A percentile compares a stretch with the other conserved stretches of the same genome.
These are phyloP conservation scores for Pollimyrus isidori DNA, from an alignment of 2,113 vertebrate genomes.

Conservation along the genomic window DNA sequence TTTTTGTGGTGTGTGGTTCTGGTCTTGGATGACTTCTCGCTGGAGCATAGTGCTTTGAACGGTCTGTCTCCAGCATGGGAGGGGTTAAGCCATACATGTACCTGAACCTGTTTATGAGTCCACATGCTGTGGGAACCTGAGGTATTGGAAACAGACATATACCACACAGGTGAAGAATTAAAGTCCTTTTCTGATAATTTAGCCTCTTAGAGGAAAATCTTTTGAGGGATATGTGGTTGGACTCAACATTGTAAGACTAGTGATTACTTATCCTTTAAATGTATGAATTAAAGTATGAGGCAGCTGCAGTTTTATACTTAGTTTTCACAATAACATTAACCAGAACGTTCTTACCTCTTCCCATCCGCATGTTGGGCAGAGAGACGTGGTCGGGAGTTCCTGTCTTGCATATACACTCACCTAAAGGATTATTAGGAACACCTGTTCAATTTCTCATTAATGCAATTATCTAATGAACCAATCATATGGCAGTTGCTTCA, in stretches of 20 bases:
- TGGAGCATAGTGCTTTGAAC: not conserved
- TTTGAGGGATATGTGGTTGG: not conserved
- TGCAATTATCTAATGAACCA: too few species aligned
- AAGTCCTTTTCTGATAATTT: not conserved
- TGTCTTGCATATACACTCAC: not conserved
- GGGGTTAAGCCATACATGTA: not conserved
- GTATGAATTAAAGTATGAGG: not conserved
- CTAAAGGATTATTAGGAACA: too few species aligned
- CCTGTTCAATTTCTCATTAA: too few species aligned
- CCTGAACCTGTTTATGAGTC: not conserved
- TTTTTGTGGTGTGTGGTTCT: not conserved
- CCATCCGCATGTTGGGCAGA: not conserved
- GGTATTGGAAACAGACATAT: not conserved
- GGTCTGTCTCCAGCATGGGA: not conserved
- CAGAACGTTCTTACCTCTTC: not conserved
- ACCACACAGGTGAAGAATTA: not conserved
- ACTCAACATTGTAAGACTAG: not conserved
- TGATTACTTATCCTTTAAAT: not conserved
- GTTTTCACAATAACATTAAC: not conserved
- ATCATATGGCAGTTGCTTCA: too few species aligned
- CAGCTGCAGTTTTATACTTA: not conserved
- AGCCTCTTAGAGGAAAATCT: not conserved
- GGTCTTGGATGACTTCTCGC: not conserved
- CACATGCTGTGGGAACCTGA: not conserved
- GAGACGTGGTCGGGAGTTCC: not conserved